Percentiles rank a stretch among this genome's conserved stretches.
Conservation (phyloP, 2,888 invertebrate genomes). For the Coenonympha glycerion region DNA sequence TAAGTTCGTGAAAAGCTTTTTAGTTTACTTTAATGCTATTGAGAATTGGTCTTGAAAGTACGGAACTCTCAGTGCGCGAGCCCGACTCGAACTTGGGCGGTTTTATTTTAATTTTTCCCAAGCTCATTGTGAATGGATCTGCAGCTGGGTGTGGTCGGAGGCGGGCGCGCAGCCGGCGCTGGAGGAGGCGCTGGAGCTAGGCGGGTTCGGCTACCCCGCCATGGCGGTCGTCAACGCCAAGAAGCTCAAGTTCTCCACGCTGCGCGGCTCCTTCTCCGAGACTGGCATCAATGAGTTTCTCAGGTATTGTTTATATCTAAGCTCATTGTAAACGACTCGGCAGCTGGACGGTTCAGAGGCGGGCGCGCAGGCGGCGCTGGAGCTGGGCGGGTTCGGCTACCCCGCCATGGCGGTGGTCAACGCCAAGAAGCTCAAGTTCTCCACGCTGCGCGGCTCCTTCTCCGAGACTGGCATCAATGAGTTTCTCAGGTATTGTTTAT, state of each 20-base stretch:
- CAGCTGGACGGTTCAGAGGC: constrained; percentile 80
- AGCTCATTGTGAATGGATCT: no score
- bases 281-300: constrained; percentile 97
- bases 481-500: constrained; percentile 82
- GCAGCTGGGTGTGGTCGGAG: constrained; percentile 95
- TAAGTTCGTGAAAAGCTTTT: no score
- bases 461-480: constrained; percentile 96
- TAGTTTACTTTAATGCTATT: no score
- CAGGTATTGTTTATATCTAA: constrained; percentile 59
- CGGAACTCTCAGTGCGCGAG: no score
- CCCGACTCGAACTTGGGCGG: no score
- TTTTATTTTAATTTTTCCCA: no score
- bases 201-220: constrained; percentile 98
- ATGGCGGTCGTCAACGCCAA: constrained; percentile 97
- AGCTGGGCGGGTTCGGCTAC: constrained; percentile 98
- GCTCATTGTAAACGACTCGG: background rate
- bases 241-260: constrained; percentile 96
- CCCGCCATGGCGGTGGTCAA: constrained; percentile 99
- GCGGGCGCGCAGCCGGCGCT: constrained; percentile 89
- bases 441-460: constrained; percentile 94
- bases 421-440: constrained; percentile 97
- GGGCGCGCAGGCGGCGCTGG: constrained; percentile 87
- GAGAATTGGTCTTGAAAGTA: no score
- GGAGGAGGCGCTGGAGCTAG: constrained; percentile 94
- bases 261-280: constrained; percentile 95